Evolutionary conservation across 2,113 vertebrate genomes (phyloP).

Genomic region (Rostratula benghalensis): DNA sequence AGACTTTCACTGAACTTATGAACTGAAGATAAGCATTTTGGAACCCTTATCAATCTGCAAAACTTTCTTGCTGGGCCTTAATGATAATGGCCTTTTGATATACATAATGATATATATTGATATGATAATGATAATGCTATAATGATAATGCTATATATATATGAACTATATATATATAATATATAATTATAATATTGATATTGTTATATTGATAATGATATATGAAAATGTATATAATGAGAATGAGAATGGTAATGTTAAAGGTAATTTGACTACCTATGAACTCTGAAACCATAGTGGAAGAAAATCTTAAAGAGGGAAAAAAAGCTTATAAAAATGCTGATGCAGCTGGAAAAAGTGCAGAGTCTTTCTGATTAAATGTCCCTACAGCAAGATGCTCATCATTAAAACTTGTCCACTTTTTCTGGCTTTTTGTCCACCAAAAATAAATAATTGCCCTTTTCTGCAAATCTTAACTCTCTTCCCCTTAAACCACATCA

Average conservation of each 20-base stretch:
- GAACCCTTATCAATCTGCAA: background rate
- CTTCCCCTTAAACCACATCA: background rate
- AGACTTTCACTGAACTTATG: background rate
- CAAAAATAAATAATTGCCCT: background rate
- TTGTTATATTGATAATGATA: too few relatives aligned
- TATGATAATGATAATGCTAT: too few relatives aligned
- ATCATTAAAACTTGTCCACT: background rate
- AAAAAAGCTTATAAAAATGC: background rate
- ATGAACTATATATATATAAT: too few relatives aligned
- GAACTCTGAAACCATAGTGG: background rate
- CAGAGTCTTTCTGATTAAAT: background rate
- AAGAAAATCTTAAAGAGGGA: background rate
- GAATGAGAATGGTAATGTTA: background rate
- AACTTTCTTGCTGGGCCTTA: background rate
- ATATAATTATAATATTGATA: too few relatives aligned
- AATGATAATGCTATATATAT: too few relatives aligned
- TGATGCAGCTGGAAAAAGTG: background rate
- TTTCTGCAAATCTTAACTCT: background rate
- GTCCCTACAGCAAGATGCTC: background rate
- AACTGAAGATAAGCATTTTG: background rate
- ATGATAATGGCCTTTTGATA: background rate
- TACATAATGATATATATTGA: too few relatives aligned
- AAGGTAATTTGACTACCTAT: background rate
- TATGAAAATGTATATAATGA: too few relatives aligned
- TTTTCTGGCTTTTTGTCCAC: background rate